Percentiles rank a stretch among this genome's conserved stretches.
Conservation (phyloP, 2,888 invertebrate species). For the Crematogaster levior region DNA sequence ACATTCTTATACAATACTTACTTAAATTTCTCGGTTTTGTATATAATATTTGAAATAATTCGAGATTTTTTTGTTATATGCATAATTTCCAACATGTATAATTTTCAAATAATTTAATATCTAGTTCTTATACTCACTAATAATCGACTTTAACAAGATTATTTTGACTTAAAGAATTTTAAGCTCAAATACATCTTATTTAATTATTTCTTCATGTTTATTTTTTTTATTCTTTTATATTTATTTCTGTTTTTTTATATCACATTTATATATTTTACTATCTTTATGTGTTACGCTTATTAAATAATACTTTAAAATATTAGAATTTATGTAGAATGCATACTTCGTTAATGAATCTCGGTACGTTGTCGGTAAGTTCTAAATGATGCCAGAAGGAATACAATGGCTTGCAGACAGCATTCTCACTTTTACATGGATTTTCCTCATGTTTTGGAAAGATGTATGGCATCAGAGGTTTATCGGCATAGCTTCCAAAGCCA, state of each 20-base stretch:
- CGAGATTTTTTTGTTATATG: neutral
- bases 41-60: neutral
- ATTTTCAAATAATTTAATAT: neutral
- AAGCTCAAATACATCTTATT: neutral
- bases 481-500: constrained; percentile 92
- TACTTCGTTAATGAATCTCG: constrained; percentile 85
- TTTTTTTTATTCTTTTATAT: neutral
- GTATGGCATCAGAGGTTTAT: constrained; percentile 92
- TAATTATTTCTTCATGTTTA: neutral
- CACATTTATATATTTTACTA: neutral
- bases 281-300: too few relatives aligned
- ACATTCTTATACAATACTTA: too few relatives aligned
- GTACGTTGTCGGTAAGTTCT: constrained; percentile 89
- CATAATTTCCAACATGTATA: too few relatives aligned
- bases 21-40: neutral
- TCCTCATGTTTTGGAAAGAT: constrained; percentile 85
- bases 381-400: constrained; percentile 94
- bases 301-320: neutral
- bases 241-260: too few relatives aligned
- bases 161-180: neutral
- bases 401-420: constrained; percentile 90
- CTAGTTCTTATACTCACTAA: neutral
- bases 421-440: constrained; percentile 89
- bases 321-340: neutral
- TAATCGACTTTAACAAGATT: neutral